Conservation (phyloP, 2,113 vertebrate species). For the Anguilla rostrata region DNA sequence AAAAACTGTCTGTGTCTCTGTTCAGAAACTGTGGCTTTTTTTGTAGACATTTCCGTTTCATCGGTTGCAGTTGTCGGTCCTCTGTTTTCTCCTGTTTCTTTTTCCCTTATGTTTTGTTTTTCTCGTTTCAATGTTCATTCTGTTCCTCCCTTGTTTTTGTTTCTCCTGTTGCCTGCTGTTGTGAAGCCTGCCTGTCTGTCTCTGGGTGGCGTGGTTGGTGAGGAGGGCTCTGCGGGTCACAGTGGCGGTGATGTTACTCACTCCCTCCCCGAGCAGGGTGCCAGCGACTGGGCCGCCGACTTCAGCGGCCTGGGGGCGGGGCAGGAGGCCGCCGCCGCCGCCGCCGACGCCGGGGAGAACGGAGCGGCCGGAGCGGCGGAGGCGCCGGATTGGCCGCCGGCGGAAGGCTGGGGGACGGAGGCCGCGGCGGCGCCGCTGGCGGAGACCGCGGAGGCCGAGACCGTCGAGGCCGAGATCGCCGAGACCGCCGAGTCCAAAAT, state of each 20-base stretch:
- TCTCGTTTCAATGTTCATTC: conserved; percentile 65
- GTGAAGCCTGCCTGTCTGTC: conserved; percentile 79
- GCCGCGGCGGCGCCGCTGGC: conserved; percentile 54
- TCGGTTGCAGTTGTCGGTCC: background rate
- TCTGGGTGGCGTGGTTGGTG: conserved; percentile 75
- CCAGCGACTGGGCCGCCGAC: conserved; percentile 78
- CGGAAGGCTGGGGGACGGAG: conserved; percentile 48
- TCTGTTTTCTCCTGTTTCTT: conserved; percentile 45
- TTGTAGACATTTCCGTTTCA: conserved; percentile 21
- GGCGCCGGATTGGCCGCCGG: conserved; percentile 55
- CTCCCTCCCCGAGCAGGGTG: conserved; percentile 70
- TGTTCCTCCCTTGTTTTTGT: conserved; percentile 61
- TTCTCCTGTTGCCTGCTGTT: conserved; percentile 56
- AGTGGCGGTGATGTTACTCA: conserved; percentile 70
- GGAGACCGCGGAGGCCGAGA: conserved; percentile 61
- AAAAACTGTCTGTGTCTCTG: background rate
- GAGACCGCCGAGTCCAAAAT: too few relatives aligned
- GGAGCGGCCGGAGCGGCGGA: conserved; percentile 48
- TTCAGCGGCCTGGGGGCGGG: conserved; percentile 58
- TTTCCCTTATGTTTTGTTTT: conserved; percentile 59
- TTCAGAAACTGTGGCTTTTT: background rate
- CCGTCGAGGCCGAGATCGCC: conserved; percentile 21
- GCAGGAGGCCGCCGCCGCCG: conserved; percentile 53
- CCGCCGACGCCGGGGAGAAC: conserved; percentile 25
- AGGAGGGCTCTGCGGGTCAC: conserved; percentile 68